Evolutionary conservation across 2,888 invertebrate species (phyloP).

Genomic region (Patella caerulea): DNA sequence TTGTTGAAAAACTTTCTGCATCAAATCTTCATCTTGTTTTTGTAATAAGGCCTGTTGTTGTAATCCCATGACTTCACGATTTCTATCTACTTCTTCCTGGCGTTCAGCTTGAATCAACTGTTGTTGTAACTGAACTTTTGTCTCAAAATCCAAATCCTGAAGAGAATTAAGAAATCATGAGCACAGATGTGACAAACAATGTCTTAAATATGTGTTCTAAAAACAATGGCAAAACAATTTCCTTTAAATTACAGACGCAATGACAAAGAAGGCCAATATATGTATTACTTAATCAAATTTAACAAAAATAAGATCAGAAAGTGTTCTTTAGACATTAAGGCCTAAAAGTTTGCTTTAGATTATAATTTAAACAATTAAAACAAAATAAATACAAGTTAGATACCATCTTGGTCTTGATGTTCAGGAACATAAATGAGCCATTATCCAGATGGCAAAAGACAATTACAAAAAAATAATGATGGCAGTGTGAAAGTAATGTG

Average conservation of each 20-base stretch:
- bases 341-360: no score
- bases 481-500: no score
- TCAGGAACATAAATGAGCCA: no score
- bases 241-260: no score
- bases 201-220: no score
- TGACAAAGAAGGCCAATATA: neutral
- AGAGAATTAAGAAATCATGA: neutral
- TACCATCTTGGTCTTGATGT: no score
- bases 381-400: no score
- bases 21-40: slow-evolving; percentile 43
- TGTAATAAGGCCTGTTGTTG: slow-evolving; percentile 28
- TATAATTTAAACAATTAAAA: no score
- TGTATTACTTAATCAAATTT: neutral
- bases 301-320: neutral
- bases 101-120: slow-evolving; percentile 49
- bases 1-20: slow-evolving; percentile 63
- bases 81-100: slow-evolving; percentile 37
- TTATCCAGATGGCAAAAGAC: no score
- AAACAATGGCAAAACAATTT: neutral
- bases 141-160: slow-evolving; percentile 51
- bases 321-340: neutral
- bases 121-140: slow-evolving; percentile 59
- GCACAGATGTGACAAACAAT: no score
- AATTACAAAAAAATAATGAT: no score
- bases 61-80: slow-evolving; percentile 34